These are phyloP conservation scores for Platanista minor DNA, from an alignment of 2,113 vertebrate species.

Conservation along the genomic window DNA sequence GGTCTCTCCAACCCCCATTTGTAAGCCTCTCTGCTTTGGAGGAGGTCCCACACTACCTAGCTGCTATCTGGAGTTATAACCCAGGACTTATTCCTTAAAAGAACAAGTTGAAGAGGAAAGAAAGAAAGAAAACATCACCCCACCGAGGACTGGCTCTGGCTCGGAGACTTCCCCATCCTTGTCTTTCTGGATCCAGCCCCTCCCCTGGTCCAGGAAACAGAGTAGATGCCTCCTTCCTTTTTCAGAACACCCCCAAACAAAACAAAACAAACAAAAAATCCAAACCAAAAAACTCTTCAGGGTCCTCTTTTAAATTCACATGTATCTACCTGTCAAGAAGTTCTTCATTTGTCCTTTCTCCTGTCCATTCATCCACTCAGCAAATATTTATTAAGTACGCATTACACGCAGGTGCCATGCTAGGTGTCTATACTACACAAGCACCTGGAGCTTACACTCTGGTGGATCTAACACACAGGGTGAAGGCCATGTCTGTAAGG, in stretches of 20 bases:
- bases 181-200: background rate
- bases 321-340: background rate
- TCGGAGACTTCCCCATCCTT: background rate
- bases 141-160: background rate
- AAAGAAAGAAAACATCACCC: background rate
- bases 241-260: background rate
- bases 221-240: background rate
- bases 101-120: background rate
- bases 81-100: background rate
- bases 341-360: background rate
- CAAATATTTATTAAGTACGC: background rate
- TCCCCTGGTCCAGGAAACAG: background rate
- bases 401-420: rapidly evolving
- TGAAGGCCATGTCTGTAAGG: rapidly evolving
- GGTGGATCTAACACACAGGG: background rate
- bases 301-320: background rate
- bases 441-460: rapidly evolving
- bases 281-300: background rate
- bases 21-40: background rate
- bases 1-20: background rate
- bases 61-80: background rate
- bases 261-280: background rate
- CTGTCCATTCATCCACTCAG: background rate
- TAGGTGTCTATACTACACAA: background rate
- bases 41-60: background rate